Percentiles rank a stretch among this genome's conserved stretches.
Conservation (phyloP, 2,888 invertebrate species). For the Dryomyza anilis region DNA sequence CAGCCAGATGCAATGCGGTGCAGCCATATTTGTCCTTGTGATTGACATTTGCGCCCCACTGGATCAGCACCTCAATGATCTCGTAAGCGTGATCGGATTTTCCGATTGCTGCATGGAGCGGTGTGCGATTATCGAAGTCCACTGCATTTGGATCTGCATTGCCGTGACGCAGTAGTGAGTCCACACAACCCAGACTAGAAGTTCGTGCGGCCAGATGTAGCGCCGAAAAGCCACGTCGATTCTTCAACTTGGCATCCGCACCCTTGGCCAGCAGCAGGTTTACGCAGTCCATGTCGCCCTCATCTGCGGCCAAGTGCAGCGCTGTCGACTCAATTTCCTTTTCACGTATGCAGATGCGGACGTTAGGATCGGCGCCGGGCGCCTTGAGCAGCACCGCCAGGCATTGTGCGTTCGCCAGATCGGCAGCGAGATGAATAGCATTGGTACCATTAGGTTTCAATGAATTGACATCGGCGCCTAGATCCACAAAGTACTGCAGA, state of each 20-base stretch:
- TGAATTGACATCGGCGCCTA: conserved; percentile 77
- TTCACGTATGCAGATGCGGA: conserved; percentile 71
- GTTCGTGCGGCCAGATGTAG: conserved; percentile 83
- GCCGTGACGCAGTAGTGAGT: conserved; percentile 74
- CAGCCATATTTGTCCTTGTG: conserved; percentile 85
- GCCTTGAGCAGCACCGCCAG: conserved; percentile 76
- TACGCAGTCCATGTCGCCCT: conserved; percentile 82
- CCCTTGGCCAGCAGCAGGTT: conserved; percentile 74
- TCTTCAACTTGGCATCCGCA: conserved; percentile 76
- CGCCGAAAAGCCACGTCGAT: conserved; percentile 82
- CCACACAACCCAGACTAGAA: conserved; percentile 81
- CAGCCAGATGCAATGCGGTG: conserved; percentile 83
- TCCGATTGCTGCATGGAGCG: conserved; percentile 82
- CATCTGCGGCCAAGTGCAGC: conserved; percentile 85
- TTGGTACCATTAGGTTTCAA: conserved; percentile 79
- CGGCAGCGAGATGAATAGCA: conserved; percentile 80
- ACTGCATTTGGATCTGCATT: conserved; percentile 79
- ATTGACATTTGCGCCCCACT: conserved; percentile 82
- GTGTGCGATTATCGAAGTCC: conserved; percentile 80
- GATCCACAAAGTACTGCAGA: conserved; percentile 74
- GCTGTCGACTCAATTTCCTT: conserved; percentile 80
- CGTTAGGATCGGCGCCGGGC: conserved; percentile 73
- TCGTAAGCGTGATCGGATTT: conserved; percentile 81
- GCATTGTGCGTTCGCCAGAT: conserved; percentile 76
- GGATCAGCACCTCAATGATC: conserved; percentile 77